Evolutionary conservation across 2,888 invertebrate species (phyloP).

Genomic region (Nomada flava): DNA sequence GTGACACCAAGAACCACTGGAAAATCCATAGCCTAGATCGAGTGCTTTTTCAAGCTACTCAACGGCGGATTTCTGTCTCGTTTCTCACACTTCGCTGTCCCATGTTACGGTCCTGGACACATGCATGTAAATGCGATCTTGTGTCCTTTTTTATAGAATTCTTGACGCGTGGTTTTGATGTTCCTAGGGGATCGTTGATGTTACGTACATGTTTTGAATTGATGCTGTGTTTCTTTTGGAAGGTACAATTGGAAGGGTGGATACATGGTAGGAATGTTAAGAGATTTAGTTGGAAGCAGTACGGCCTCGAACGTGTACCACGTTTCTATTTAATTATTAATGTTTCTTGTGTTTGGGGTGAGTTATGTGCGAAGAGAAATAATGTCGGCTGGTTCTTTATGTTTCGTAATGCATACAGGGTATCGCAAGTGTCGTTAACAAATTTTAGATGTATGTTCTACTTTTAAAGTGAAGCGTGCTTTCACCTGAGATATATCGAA

Average conservation of each 20-base stretch:
- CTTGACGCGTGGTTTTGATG: background rate
- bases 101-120: background rate
- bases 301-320: too few relatives aligned
- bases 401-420: too few relatives aligned
- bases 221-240: background rate
- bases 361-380: too few relatives aligned
- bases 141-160: background rate
- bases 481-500: too few relatives aligned
- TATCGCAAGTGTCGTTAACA: too few relatives aligned
- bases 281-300: background rate
- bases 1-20: constrained; percentile 8
- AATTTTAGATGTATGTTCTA: too few relatives aligned
- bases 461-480: too few relatives aligned
- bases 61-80: background rate
- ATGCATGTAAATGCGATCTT: constrained; percentile 1
- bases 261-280: background rate
- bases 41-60: constrained; percentile 27
- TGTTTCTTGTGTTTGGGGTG: too few relatives aligned
- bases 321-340: too few relatives aligned
- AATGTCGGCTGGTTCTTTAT: too few relatives aligned
- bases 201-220: background rate
- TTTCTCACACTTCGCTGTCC: background rate
- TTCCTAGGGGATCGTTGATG: background rate
- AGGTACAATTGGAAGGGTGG: background rate
- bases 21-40: constrained; percentile 43